Conservation (phyloP, 2,888 invertebrate species). For the Cephus rjabovi region DNA sequence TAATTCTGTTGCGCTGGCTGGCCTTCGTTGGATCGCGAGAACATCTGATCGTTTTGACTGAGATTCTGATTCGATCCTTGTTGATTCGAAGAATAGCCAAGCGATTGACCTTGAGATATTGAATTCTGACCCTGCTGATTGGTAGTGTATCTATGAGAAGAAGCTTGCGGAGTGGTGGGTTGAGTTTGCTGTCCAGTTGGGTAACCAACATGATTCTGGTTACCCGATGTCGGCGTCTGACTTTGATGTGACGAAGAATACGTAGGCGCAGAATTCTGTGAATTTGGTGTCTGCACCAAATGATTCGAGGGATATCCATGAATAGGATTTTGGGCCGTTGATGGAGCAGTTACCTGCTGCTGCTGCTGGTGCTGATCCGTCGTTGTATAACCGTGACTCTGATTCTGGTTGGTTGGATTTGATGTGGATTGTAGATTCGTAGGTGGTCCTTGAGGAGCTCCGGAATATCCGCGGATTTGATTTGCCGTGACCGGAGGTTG, state of each 20-base stretch:
- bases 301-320: slow-evolving; percentile 44
- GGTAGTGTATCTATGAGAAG: slow-evolving; percentile 26
- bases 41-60: slow-evolving; percentile 43
- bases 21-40: slow-evolving; percentile 39
- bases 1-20: slow-evolving; percentile 41
- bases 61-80: slow-evolving; percentile 31
- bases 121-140: slow-evolving; percentile 30
- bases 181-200: slow-evolving; percentile 25
- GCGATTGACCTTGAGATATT: slow-evolving; percentile 34
- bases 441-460: slow-evolving; percentile 23
- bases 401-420: slow-evolving; percentile 26
- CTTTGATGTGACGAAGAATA: slow-evolving; percentile 26
- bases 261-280: slow-evolving; percentile 24
- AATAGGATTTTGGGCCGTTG: slow-evolving; percentile 37
- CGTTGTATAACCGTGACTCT: slow-evolving; percentile 41
- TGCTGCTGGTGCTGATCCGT: slow-evolving; percentile 33
- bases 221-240: slow-evolving; percentile 19
- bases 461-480: slow-evolving; percentile 49
- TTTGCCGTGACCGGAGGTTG: slow-evolving; percentile 42
- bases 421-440: slow-evolving; percentile 28
- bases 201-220: slow-evolving; percentile 24
- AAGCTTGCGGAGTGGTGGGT: slow-evolving; percentile 17
- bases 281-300: slow-evolving; percentile 32
- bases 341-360: slow-evolving; percentile 23
- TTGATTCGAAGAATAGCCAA: slow-evolving; percentile 41